A percentile compares a stretch with the other conserved stretches of the same genome.
phyloP scores from a whole-genome alignment of 23 tunicate species.

The Oikopleura dioica region DNA sequence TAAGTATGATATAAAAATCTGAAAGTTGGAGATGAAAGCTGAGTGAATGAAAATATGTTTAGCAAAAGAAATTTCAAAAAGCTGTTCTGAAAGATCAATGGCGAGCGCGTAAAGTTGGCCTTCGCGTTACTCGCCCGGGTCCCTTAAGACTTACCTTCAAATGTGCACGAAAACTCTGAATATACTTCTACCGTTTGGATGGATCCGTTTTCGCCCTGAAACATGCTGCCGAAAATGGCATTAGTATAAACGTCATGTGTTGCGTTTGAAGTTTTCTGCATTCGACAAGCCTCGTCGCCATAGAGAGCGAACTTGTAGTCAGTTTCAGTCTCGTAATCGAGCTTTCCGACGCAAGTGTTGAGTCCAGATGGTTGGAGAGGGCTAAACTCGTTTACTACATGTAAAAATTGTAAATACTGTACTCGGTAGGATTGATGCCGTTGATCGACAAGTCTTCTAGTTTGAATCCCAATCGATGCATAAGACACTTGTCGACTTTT shows the following conservation, averaged over 20 bases:
- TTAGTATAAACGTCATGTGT: neutral
- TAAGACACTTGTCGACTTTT: neutral
- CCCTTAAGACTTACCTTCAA: too few species aligned
- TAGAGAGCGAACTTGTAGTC: neutral
- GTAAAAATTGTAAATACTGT: too few species aligned
- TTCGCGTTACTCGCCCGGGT: too few species aligned
- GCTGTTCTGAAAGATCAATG: too few species aligned
- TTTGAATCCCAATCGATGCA: neutral
- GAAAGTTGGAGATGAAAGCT: too few species aligned
- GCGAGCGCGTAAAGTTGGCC: too few species aligned
- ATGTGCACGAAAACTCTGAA: neutral
- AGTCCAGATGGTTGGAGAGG: neutral
- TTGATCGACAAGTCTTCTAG: slow-evolving; percentile 7
- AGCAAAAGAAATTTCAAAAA: too few species aligned
- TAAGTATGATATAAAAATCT: too few species aligned
- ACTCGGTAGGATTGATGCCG: neutral
- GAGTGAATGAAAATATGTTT: too few species aligned
- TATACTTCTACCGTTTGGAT: neutral
- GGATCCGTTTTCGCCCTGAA: neutral
- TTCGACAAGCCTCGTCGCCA: neutral
- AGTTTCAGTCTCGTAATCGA: neutral
- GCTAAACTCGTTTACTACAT: too few species aligned
- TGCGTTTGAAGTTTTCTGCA: neutral
- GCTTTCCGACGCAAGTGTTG: neutral
- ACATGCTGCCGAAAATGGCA: neutral